A percentile compares a stretch with the other conserved stretches of the same genome.
Conservation (phyloP, 2,113 vertebrate genomes). For the Lynx canadensis region DNA sequence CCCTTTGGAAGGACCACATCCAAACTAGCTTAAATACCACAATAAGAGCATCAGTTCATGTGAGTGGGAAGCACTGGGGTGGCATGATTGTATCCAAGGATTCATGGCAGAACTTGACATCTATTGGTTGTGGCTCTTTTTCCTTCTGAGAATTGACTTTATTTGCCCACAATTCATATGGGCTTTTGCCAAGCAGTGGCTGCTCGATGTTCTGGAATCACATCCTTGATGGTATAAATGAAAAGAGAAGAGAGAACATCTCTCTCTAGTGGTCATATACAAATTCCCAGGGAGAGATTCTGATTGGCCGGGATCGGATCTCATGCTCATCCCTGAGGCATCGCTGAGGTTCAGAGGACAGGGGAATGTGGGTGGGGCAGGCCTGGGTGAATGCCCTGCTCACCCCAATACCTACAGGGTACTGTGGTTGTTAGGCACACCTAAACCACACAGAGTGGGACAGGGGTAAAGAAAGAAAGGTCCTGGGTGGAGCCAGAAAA, state of each 20-base stretch:
- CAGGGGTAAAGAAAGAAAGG: not conserved
- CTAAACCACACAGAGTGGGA: not conserved
- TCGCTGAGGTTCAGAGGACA: not conserved
- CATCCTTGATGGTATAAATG: not conserved
- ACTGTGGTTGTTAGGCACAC: not conserved
- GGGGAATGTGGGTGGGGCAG: not conserved
- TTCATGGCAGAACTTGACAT: not conserved
- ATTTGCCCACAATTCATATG: not conserved
- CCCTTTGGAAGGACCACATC: not conserved
- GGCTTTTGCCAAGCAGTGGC: not conserved
- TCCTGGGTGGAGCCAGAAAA: not conserved
- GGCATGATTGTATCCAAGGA: not conserved
- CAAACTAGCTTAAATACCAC: not conserved
- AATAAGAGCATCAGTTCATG: not conserved
- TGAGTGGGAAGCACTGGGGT: rapidly evolving
- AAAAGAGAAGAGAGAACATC: not conserved
- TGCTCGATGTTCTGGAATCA: not conserved
- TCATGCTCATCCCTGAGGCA: not conserved
- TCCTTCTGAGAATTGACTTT: not conserved
- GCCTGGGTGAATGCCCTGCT: not conserved
- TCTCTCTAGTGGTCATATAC: not conserved
- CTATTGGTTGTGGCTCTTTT: not conserved
- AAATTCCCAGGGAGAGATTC: not conserved
- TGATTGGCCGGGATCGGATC: not conserved
- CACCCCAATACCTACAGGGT: not conserved